A percentile compares a stretch with the other conserved stretches of the same genome.
phyloP scores from a whole-genome alignment of 1,140 invertebrate species.

The Ditylenchus dipsaci region DNA sequence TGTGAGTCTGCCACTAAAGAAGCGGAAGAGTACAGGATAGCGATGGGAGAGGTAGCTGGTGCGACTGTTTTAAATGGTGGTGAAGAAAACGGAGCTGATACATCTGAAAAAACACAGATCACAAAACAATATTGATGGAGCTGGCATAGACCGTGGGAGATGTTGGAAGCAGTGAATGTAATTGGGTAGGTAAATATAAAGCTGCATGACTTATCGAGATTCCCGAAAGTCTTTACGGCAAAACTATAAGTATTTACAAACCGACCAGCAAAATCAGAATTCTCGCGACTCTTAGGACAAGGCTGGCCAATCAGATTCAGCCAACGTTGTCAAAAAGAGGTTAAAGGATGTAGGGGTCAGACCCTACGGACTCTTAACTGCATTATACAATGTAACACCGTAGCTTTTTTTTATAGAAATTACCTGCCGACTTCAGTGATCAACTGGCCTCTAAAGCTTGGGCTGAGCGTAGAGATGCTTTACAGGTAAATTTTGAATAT shows the following conservation, averaged over 20 bases:
- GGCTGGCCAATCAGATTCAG: no score
- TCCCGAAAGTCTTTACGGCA: no score
- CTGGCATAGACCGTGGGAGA: constrained; percentile 76
- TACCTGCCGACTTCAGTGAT: constrained; percentile 91
- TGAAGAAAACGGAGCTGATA: background rate
- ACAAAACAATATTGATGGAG: background rate
- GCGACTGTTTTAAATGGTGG: background rate
- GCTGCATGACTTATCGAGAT: no score
- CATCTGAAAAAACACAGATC: background rate
- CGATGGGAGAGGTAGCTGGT: background rate
- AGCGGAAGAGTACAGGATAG: background rate
- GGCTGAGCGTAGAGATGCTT: constrained; percentile 85
- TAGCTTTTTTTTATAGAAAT: constrained; percentile 61
- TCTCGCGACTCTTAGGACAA: no score
- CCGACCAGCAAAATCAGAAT: no score
- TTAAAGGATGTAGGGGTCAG: no score
- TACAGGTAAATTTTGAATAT: constrained; percentile 73
- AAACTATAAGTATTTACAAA: no score
- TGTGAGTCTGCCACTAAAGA: constrained; percentile 1
- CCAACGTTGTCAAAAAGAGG: no score
- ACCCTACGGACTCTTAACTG: no score
- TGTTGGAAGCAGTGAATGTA: constrained; percentile 85
- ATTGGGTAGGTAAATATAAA: constrained; percentile 62
- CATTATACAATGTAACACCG: no score
- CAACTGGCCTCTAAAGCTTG: constrained; percentile 89